phyloP scores from a whole-genome alignment of 1,140 invertebrate species.

The Luehdorfia chinensis region DNA sequence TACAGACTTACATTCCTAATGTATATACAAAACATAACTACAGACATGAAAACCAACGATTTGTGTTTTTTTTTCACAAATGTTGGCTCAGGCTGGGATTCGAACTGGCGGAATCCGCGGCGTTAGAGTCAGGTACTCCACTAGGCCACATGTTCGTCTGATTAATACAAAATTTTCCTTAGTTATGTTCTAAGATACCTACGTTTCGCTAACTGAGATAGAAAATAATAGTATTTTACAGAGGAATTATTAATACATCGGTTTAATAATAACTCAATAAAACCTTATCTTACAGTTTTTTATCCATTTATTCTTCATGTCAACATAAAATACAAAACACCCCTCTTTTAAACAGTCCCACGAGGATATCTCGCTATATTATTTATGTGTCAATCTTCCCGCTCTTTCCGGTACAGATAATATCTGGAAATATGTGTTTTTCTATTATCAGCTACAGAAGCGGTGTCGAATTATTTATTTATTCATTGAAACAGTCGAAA shows the following conservation, averaged over 20 bases:
- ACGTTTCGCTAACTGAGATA: background rate
- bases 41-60: background rate
- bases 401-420: slow-evolving; percentile 14
- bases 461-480: no score
- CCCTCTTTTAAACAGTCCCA: slow-evolving; percentile 1
- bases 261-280: no score
- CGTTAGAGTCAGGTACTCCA: no score
- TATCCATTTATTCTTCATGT: background rate
- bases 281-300: background rate
- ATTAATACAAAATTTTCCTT: background rate
- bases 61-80: no score
- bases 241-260: background rate
- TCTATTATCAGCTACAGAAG: no score
- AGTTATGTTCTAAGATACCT: background rate
- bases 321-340: background rate
- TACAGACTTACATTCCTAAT: no score
- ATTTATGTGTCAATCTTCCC: slow-evolving; percentile 16
- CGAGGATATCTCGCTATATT: slow-evolving; percentile 6
- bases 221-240: background rate
- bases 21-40: no score
- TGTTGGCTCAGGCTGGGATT: no score
- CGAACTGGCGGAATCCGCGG: no score
- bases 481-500: no score
- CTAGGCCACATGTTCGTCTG: no score
- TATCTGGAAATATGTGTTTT: slow-evolving; percentile 7